Conservation (phyloP, 2,888 invertebrate genomes). For the Anthophora plumipes region DNA sequence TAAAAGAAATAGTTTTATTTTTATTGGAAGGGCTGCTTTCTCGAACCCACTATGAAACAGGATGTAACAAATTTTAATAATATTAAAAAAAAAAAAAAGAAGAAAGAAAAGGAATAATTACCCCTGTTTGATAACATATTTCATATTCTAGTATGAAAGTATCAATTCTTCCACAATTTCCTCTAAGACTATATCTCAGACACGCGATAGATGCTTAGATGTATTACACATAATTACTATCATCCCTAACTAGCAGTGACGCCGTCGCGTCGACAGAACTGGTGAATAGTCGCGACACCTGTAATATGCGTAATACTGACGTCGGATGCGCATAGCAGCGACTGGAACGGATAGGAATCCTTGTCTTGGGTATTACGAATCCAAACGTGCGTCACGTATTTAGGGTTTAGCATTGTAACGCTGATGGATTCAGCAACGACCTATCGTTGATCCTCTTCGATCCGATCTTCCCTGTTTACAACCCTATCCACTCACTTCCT, state of each 20-base stretch:
- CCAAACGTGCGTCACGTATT: constrained; percentile 28
- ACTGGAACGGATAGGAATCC: constrained; percentile 39
- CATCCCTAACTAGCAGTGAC: constrained; percentile 40
- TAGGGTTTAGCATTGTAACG: constrained; percentile 34
- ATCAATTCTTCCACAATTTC: neutral
- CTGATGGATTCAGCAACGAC: constrained; percentile 25
- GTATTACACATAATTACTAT: constrained; percentile 40
- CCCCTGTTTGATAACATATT: too few species aligned
- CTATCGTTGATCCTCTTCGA: constrained; percentile 17
- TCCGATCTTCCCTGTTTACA: neutral
- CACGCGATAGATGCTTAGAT: constrained; percentile 8
- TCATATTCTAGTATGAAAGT: neutral
- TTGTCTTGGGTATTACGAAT: constrained; percentile 41
- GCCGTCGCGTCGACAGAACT: constrained; percentile 21
- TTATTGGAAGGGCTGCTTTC: too few species aligned
- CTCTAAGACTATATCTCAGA: neutral
- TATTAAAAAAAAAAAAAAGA: too few species aligned
- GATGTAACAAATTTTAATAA: too few species aligned
- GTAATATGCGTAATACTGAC: constrained; percentile 58
- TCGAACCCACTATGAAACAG: too few species aligned
- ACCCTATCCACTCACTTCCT: neutral
- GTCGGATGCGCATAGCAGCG: constrained; percentile 27
- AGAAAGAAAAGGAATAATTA: too few species aligned
- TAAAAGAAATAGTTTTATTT: too few species aligned
- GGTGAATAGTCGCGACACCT: constrained; percentile 56